Percentiles rank a stretch among this genome's conserved stretches.
These are phyloP conservation scores for Ciconia boyciana DNA, from an alignment of 2,113 vertebrate species.

Conservation along the genomic window DNA sequence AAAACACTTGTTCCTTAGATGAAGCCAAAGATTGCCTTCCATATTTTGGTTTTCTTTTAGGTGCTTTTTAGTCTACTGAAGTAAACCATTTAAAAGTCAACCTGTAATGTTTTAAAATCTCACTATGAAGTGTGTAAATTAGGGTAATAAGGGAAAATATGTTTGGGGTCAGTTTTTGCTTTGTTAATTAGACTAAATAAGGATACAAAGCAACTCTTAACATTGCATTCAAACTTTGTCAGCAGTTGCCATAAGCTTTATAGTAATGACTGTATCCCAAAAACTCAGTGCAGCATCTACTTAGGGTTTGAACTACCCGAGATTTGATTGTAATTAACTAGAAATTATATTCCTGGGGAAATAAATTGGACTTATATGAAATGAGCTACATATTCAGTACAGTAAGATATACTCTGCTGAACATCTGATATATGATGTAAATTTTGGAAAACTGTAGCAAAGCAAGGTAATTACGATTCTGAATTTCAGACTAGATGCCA, in stretches of 20 bases:
- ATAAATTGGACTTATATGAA: neutral
- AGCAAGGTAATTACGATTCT: neutral
- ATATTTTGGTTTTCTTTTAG: neutral
- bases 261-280: neutral
- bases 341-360: neutral
- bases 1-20: neutral
- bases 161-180: neutral
- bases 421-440: neutral
- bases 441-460: neutral
- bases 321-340: neutral
- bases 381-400: neutral
- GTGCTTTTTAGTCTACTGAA: neutral
- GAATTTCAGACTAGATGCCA: neutral
- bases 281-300: neutral
- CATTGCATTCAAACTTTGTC: neutral
- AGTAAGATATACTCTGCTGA: neutral
- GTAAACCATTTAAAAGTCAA: neutral
- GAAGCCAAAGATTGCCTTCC: neutral
- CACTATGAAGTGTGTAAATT: neutral
- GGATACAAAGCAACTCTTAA: neutral
- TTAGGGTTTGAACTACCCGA: neutral
- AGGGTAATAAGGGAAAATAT: neutral
- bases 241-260: neutral
- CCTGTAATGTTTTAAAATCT: neutral
- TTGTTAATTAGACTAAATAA: neutral